These are phyloP conservation scores for Noctua janthina DNA, from an alignment of 2,888 invertebrate species.

Conservation along the genomic window DNA sequence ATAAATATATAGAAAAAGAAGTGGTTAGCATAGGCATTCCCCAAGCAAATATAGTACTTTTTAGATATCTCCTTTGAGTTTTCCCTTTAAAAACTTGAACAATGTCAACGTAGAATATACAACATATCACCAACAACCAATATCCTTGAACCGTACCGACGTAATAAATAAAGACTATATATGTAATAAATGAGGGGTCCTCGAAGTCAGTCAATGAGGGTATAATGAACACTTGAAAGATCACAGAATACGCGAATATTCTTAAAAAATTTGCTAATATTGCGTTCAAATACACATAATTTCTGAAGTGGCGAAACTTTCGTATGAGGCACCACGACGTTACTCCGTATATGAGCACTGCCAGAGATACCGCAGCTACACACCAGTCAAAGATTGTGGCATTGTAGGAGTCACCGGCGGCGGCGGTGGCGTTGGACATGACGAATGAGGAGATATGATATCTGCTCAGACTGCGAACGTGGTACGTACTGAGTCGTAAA, in stretches of 20 bases:
- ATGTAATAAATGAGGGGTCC: neutral
- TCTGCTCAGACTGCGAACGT: neutral
- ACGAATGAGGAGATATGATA: neutral
- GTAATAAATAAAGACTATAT: neutral
- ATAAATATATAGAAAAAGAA: neutral
- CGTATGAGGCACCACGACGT: constrained; percentile 13
- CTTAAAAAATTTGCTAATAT: neutral
- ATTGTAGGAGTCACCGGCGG: neutral
- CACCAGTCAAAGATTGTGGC: neutral
- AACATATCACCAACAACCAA: constrained; percentile 25
- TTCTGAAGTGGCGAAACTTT: constrained; percentile 17
- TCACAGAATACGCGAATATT: constrained; percentile 3
- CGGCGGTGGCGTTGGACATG: neutral
- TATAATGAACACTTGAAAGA: neutral
- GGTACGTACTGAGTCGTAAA: neutral
- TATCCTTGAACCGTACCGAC: constrained; percentile 1
- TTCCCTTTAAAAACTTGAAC: constrained; percentile 7
- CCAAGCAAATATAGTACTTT: constrained; percentile 16
- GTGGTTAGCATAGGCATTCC: constrained; percentile 5
- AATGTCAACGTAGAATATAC: constrained; percentile 20
- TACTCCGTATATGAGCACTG: constrained; percentile 14
- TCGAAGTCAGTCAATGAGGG: no score
- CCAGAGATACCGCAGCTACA: neutral
- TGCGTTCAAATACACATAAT: constrained; percentile 18
- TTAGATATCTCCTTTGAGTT: constrained; percentile 8